Conservation (phyloP, 2,113 vertebrate genomes). For the Strix uralensis region DNA sequence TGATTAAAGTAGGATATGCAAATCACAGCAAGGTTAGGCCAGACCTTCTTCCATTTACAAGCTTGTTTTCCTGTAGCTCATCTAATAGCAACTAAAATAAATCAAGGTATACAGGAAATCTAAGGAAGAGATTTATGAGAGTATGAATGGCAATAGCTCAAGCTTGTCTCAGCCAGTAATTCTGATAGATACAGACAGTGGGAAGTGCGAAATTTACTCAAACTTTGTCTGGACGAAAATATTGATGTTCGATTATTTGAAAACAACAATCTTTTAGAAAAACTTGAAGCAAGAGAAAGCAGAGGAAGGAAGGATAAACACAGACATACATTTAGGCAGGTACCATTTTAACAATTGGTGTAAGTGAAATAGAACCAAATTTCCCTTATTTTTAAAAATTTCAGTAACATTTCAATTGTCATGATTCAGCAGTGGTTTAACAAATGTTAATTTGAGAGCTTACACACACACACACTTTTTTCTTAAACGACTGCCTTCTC, state of each 20-base stretch:
- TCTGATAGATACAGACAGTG: background rate
- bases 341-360: background rate
- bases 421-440: background rate
- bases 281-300: background rate
- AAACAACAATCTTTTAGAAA: background rate
- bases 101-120: background rate
- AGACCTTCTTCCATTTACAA: background rate
- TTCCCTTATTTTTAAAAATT: background rate
- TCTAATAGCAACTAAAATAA: background rate
- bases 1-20: background rate
- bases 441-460: background rate
- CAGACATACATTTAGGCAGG: background rate
- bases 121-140: background rate
- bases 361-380: background rate
- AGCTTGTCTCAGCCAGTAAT: background rate
- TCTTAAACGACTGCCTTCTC: background rate
- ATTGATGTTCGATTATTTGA: background rate
- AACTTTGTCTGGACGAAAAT: background rate
- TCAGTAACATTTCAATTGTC: background rate
- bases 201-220: background rate
- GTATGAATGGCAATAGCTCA: background rate
- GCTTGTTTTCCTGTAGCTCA: background rate
- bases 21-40: background rate
- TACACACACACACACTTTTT: background rate
- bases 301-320: background rate